A percentile compares a stretch with the other conserved stretches of the same genome.
These are phyloP conservation scores for Parazoanthus atlanticus DNA, from an alignment of 92 coral and sea anemone genomes.

Conservation along the genomic window DNA sequence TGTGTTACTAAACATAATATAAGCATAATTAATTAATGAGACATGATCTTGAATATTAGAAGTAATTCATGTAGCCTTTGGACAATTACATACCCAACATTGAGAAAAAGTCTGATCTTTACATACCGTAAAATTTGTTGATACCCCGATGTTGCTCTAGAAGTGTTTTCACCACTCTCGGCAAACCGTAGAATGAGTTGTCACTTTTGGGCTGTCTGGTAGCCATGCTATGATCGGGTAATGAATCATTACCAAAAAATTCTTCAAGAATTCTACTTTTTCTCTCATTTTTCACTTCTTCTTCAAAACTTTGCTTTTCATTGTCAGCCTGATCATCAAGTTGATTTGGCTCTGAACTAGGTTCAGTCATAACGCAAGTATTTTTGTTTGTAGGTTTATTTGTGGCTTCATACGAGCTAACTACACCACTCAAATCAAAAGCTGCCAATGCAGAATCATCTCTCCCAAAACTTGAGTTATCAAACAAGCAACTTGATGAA, in stretches of 20 bases:
- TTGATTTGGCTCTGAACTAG: conserved; percentile 2
- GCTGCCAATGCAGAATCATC: conserved; percentile 83
- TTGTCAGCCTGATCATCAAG: neutral
- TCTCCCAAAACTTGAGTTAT: conserved; percentile 56
- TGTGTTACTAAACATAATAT: too few relatives aligned
- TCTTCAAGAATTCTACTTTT: neutral
- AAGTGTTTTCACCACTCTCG: conserved; percentile 72
- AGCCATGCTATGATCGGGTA: neutral
- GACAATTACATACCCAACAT: neutral
- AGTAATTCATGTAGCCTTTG: neutral
- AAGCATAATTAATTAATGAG: too few relatives aligned
- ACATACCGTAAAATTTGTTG: conserved; percentile 85
- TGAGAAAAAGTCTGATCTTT: neutral
- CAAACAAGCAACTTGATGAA: conserved; percentile 13
- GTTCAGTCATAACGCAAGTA: neutral
- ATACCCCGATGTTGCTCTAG: conserved; percentile 83
- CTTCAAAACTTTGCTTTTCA: neutral
- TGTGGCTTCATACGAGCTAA: conserved; percentile 56
- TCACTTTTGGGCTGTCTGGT: neutral
- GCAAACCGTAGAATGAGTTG: conserved; percentile 82
- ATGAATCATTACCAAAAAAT: neutral
- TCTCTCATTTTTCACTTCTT: neutral
- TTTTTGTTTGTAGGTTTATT: neutral
- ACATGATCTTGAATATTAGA: too few relatives aligned
- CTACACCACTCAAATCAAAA: conserved; percentile 71